phyloP scores from a whole-genome alignment of 2,888 invertebrate genomes.

The Nomada fabriciana region DNA sequence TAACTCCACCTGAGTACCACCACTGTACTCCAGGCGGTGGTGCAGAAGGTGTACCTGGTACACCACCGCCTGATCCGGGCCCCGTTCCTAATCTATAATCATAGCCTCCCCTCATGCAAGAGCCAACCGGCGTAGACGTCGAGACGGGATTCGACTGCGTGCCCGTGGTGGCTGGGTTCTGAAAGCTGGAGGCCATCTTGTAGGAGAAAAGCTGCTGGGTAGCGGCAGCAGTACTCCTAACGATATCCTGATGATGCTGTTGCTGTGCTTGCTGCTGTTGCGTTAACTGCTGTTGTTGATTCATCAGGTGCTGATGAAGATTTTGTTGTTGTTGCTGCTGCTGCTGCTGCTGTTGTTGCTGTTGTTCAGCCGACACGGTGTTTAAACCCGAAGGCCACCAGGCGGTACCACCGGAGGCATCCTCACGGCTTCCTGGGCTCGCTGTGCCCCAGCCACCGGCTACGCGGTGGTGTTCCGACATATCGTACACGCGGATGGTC shows the following conservation, averaged over 20 bases:
- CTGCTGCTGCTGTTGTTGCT: conserved; percentile 81
- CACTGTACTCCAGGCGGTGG: conserved; percentile 87
- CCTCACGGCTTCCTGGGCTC: conserved; percentile 85
- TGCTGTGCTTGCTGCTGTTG: conserved; percentile 86
- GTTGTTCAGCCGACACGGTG: conserved; percentile 85
- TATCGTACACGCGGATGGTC: conserved; percentile 78
- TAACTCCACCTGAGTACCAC: conserved; percentile 91
- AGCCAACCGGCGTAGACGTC: conserved; percentile 87
- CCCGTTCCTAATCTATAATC: conserved; percentile 90
- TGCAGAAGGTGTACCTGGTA: conserved; percentile 82
- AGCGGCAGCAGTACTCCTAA: conserved; percentile 87
- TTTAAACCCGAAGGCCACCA: conserved; percentile 86
- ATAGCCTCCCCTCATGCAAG: conserved; percentile 85
- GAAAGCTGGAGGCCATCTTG: conserved; percentile 94
- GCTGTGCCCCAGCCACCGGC: conserved; percentile 87
- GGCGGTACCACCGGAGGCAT: conserved; percentile 84
- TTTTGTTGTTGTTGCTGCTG: conserved; percentile 83
- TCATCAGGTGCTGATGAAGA: conserved; percentile 78
- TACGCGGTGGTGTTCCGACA: conserved; percentile 89
- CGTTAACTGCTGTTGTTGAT: conserved; percentile 85
- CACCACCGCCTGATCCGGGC: conserved; percentile 84
- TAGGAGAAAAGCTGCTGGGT: conserved; percentile 93
- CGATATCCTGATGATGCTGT: conserved; percentile 85
- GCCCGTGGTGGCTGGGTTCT: conserved; percentile 89
- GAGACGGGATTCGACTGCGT: conserved; percentile 88